Percentiles rank a stretch among this genome's conserved stretches.
Conservation (phyloP, 2,888 invertebrate genomes). For the Schizaphis graminum region DNA sequence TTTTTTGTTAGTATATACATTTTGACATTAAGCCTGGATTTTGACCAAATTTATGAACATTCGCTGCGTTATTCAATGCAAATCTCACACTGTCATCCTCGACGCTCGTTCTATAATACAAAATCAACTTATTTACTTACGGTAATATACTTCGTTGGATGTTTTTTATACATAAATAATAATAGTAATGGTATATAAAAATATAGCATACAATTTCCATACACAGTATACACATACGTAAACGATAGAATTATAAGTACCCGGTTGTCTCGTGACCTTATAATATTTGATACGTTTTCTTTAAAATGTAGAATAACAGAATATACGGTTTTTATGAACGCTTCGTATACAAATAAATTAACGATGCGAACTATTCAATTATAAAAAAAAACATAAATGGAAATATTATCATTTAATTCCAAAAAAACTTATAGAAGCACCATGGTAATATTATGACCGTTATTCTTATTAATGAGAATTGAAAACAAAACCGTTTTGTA, state of each 20-base stretch:
- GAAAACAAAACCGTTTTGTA: not conserved
- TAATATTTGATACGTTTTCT: not conserved
- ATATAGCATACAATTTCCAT: not conserved
- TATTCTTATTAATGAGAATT: not conserved
- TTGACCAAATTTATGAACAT: conserved; percentile 52
- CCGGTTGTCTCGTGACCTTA: not conserved
- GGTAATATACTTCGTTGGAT: not conserved
- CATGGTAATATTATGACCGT: not conserved
- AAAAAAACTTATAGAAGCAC: not conserved
- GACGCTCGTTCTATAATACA: not conserved
- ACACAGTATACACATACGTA: not conserved
- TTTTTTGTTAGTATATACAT: conserved; percentile 9
- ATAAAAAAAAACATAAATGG: not conserved
- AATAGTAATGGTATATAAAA: not conserved
- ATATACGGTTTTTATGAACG: not conserved
- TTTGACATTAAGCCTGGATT: conserved; percentile 62
- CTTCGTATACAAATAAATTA: not conserved
- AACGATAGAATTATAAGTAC: not conserved
- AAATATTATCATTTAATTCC: not conserved
- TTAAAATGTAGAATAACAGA: not conserved
- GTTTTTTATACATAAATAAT: not conserved
- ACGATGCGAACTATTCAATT: not conserved
- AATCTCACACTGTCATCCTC: conserved; percentile 27
- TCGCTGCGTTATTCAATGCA: conserved; percentile 32
- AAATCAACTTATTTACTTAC: conserved; percentile 46